phyloP scores from a whole-genome alignment of 2,797 vertebrate species.

The Scolopax rusticola region DNA sequence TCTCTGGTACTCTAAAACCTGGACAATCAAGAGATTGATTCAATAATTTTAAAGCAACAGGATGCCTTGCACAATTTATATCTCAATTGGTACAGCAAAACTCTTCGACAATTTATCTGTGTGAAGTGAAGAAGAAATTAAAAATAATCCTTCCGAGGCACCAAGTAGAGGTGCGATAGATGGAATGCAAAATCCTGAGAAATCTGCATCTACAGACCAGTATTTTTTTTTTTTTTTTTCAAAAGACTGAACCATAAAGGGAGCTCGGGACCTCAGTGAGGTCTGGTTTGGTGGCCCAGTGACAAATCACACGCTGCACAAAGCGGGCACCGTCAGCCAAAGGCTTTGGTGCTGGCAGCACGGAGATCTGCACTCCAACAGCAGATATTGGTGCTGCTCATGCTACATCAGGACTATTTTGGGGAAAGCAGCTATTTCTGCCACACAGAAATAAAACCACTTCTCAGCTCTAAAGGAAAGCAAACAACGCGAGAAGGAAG shows the following conservation, averaged over 20 bases:
- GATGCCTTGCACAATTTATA: not conserved
- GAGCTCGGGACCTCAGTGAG: constrained; percentile 8
- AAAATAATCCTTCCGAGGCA: not conserved
- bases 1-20: not conserved
- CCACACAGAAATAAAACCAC: not conserved
- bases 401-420: not conserved
- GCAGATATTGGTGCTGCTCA: constrained; percentile 15
- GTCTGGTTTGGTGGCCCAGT: constrained; percentile 31
- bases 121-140: not conserved
- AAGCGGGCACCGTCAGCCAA: constrained; percentile 55
- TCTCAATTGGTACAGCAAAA: not conserved
- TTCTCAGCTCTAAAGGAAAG: not conserved
- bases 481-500: not conserved
- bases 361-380: not conserved
- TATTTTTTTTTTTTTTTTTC: constrained; percentile 20
- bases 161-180: not conserved
- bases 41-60: not conserved
- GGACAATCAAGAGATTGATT: not conserved
- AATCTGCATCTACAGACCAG: not conserved
- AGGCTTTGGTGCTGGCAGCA: constrained; percentile 40
- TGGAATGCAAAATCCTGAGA: not conserved
- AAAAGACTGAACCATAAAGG: constrained; percentile 20
- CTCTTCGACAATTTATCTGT: not conserved
- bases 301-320: constrained; percentile 33
- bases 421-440: not conserved